These are phyloP conservation scores for Perca fluviatilis DNA, from an alignment of 2,113 vertebrate genomes.

Conservation along the genomic window DNA sequence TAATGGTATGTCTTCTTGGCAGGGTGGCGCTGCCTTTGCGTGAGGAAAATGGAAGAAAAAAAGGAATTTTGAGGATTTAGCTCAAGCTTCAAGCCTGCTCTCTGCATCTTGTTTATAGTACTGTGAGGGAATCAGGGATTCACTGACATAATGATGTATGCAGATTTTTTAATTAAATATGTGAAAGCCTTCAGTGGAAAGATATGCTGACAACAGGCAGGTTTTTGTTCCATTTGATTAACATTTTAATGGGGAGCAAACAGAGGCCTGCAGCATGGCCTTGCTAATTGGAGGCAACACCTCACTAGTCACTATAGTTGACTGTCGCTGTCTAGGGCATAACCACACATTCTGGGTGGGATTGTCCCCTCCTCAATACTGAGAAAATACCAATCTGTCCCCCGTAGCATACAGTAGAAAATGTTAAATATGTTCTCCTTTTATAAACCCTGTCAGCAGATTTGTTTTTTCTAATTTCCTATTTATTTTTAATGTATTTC, in stretches of 20 bases:
- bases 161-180: slow-evolving; percentile 44
- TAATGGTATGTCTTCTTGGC: too few relatives aligned
- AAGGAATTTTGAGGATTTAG: background rate
- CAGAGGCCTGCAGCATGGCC: slow-evolving; percentile 43
- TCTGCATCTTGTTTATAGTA: background rate
- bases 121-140: background rate
- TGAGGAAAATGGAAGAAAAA: too few relatives aligned
- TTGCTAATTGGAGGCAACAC: slow-evolving; percentile 49
- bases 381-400: too few relatives aligned
- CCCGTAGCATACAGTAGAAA: too few relatives aligned
- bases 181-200: slow-evolving; percentile 6
- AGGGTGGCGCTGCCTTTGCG: too few relatives aligned
- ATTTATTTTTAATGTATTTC: too few relatives aligned
- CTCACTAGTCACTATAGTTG: slow-evolving; percentile 8
- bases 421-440: too few relatives aligned
- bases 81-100: background rate
- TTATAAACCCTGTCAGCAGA: too few relatives aligned
- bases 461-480: too few relatives aligned
- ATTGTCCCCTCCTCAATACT: too few relatives aligned
- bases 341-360: too few relatives aligned
- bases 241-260: slow-evolving; percentile 66
- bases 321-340: slow-evolving; percentile 2
- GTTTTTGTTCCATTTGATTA: slow-evolving; percentile 60
- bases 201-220: slow-evolving; percentile 59
- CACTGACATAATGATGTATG: slow-evolving; percentile 13